Conservation (phyloP, 2,888 invertebrate genomes). For the Ariolimax columbianus region DNA sequence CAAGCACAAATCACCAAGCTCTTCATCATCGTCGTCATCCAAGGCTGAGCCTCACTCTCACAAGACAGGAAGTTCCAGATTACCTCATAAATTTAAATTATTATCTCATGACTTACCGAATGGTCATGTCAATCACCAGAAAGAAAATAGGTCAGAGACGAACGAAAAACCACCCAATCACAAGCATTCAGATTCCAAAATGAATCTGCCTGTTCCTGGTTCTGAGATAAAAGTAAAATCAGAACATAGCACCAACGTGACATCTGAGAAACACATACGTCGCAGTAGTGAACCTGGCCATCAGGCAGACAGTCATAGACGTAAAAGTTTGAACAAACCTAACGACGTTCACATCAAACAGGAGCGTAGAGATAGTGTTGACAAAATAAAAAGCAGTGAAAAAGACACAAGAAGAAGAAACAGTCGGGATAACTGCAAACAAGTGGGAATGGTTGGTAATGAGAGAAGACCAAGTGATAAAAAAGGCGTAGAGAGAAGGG, state of each 20-base stretch:
- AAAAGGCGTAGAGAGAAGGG: background rate
- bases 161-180: background rate
- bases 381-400: conserved; percentile 10
- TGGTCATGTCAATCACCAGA: conserved; percentile 3
- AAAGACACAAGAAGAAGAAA: background rate
- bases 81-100: background rate
- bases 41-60: conserved; percentile 6
- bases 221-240: conserved; percentile 3
- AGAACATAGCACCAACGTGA: background rate
- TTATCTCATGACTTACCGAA: background rate
- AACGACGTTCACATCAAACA: background rate
- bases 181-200: background rate
- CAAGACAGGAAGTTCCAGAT: conserved; percentile 7
- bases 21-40: conserved; percentile 8
- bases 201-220: background rate
- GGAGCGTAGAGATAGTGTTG: background rate
- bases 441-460: no score
- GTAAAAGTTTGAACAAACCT: background rate
- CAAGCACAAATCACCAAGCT: conserved; percentile 7
- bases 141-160: background rate
- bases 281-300: background rate
- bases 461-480: background rate
- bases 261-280: background rate
- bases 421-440: background rate
- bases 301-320: background rate